A percentile compares a stretch with the other conserved stretches of the same genome.
Conservation (phyloP, 2,888 invertebrate species). For the Acrobasis repandana region DNA sequence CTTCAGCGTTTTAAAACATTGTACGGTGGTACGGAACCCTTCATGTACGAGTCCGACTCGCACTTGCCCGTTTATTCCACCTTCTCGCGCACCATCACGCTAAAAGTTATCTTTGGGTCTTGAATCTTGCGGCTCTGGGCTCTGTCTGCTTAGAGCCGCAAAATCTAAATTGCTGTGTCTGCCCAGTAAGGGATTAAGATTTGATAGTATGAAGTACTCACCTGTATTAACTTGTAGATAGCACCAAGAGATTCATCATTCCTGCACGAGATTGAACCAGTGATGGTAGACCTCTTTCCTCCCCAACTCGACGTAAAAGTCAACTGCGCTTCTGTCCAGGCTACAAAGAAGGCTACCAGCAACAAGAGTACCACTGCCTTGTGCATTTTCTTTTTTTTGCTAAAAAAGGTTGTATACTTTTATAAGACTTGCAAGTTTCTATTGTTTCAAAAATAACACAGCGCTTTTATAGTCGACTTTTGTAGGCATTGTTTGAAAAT, state of each 20-base stretch:
- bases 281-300: slow-evolving; percentile 59
- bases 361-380: slow-evolving; percentile 49
- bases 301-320: slow-evolving; percentile 84
- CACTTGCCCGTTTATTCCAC: too few relatives aligned
- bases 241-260: slow-evolving; percentile 61
- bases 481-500: slow-evolving; percentile 41
- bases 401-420: neutral
- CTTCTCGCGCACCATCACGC: too few relatives aligned
- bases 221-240: slow-evolving; percentile 70
- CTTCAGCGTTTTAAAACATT: too few relatives aligned
- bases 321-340: slow-evolving; percentile 64
- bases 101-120: too few relatives aligned
- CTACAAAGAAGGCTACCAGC: slow-evolving; percentile 49
- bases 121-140: too few relatives aligned
- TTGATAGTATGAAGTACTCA: slow-evolving; percentile 33
- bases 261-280: slow-evolving; percentile 54
- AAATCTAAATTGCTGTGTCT: too few relatives aligned
- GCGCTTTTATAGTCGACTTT: slow-evolving; percentile 33
- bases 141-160: too few relatives aligned
- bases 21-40: too few relatives aligned
- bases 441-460: neutral
- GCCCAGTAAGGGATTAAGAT: too few relatives aligned
- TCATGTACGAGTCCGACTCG: too few relatives aligned
- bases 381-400: slow-evolving; percentile 46
- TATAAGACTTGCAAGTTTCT: slow-evolving; percentile 4